Conservation (phyloP, 2,888 invertebrate species). For the Lasioglossum leucozonium region DNA sequence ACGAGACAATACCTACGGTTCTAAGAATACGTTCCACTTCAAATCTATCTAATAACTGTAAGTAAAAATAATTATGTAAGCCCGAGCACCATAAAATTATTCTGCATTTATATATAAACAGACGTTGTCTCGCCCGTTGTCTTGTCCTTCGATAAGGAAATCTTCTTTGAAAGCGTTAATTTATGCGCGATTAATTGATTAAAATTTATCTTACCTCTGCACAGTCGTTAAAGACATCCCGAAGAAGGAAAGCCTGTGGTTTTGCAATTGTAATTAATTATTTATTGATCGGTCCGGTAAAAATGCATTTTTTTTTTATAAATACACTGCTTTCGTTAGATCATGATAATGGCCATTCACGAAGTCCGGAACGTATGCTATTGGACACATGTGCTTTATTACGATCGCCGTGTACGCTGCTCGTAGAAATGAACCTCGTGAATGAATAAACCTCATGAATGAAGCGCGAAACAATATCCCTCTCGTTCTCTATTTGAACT, state of each 20-base stretch:
- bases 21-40: conserved; percentile 39
- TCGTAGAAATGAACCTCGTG: conserved; percentile 30
- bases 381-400: conserved; percentile 25
- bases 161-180: neutral
- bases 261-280: neutral
- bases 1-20: conserved; percentile 10
- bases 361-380: conserved; percentile 9
- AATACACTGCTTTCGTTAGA: conserved; percentile 10
- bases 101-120: neutral
- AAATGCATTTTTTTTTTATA: neutral
- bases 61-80: conserved; percentile 16
- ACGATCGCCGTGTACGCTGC: conserved; percentile 9
- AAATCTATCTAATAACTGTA: conserved; percentile 12
- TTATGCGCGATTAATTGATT: neutral
- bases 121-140: neutral
- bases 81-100: neutral
- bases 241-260: neutral
- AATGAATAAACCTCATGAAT: conserved; percentile 53
- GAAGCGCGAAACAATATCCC: conserved; percentile 17
- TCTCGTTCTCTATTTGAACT: conserved; percentile 4
- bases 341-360: conserved; percentile 37
- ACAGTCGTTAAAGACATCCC: neutral
- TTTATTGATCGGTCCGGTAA: neutral
- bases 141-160: neutral
- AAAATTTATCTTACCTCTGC: neutral